Evolutionary conservation across 2,797 vertebrate genomes (phyloP).

Genomic region (Anguilla pacifica): DNA sequence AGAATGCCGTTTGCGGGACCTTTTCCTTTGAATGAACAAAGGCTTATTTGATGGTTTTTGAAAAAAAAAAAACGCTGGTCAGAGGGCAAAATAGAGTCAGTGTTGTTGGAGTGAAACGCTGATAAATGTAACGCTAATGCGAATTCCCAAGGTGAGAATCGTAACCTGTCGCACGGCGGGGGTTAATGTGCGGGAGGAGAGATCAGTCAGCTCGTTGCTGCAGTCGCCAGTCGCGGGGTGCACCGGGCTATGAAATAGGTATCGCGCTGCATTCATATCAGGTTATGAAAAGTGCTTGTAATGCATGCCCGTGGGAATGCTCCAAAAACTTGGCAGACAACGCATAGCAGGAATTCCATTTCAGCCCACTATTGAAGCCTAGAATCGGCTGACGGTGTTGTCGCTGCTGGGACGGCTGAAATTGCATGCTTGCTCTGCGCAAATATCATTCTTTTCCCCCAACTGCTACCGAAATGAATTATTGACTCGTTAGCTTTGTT

Average conservation of each 20-base stretch:
- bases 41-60: slow-evolving; percentile 1
- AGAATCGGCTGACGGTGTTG: slow-evolving; percentile 41
- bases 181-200: neutral
- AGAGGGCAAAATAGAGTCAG: slow-evolving; percentile 11
- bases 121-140: neutral
- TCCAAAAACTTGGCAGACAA: slow-evolving; percentile 48
- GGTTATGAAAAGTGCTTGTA: slow-evolving; percentile 31
- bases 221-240: neutral
- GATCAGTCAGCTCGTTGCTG: neutral
- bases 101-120: neutral
- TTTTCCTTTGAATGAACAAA: slow-evolving; percentile 25
- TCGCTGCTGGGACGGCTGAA: slow-evolving; percentile 31
- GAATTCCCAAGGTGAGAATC: neutral
- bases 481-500: slow-evolving; percentile 16
- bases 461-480: neutral
- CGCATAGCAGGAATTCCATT: slow-evolving; percentile 62
- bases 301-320: slow-evolving; percentile 47
- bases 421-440: slow-evolving; percentile 17
- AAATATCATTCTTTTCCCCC: neutral
- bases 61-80: neutral
- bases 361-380: slow-evolving; percentile 57
- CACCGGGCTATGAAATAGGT: neutral
- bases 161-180: neutral
- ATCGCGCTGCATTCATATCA: slow-evolving; percentile 17
- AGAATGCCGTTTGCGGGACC: neutral